A percentile compares a stretch with the other conserved stretches of the same genome.
These are phyloP conservation scores for Agrochola lota DNA, from an alignment of 2,888 invertebrate genomes.

Conservation along the genomic window DNA sequence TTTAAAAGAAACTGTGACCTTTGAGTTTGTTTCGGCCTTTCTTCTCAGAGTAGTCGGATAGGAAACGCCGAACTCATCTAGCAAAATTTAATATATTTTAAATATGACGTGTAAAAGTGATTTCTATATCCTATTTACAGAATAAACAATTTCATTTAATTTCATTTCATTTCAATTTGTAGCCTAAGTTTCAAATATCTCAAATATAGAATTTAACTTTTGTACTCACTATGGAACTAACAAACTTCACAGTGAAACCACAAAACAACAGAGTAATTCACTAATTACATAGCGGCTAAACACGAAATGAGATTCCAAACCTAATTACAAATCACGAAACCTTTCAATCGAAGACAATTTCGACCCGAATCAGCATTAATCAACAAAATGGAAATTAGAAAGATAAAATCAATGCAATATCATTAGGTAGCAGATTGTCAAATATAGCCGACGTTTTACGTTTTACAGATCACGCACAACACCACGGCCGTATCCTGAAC, in stretches of 20 bases:
- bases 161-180: too few relatives aligned
- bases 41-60: too few relatives aligned
- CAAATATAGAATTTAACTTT: not conserved
- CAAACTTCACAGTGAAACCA: conserved; percentile 12
- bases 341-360: conserved; percentile 65
- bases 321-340: conserved; percentile 60
- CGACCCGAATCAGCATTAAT: conserved; percentile 61
- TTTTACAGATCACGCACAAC: conserved; percentile 83
- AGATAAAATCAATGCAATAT: conserved; percentile 74
- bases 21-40: too few relatives aligned
- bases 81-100: too few relatives aligned
- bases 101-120: too few relatives aligned
- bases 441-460: conserved; percentile 71
- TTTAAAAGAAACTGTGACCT: too few relatives aligned
- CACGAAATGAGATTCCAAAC: conserved; percentile 55
- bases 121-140: too few relatives aligned
- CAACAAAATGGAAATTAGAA: conserved; percentile 69
- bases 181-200: too few relatives aligned
- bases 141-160: too few relatives aligned
- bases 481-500: conserved; percentile 73
- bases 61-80: too few relatives aligned
- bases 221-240: not conserved
- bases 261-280: conserved; percentile 47
- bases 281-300: conserved; percentile 51
- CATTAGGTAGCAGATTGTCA: conserved; percentile 72